Evolutionary conservation across 2,113 vertebrate species (phyloP).

Genomic region (Dryoscopus gambensis): DNA sequence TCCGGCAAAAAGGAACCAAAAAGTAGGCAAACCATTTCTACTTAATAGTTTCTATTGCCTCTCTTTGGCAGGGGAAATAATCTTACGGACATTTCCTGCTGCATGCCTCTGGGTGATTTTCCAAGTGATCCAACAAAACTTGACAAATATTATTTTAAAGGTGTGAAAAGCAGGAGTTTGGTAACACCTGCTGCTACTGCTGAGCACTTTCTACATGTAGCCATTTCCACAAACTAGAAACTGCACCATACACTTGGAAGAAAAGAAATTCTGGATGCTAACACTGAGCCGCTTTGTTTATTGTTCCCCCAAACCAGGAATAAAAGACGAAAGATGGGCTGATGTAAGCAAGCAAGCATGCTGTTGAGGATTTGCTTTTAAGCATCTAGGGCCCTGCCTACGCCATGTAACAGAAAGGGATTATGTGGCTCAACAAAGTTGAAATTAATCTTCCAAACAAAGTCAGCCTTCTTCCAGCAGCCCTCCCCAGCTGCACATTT

Average conservation of each 20-base stretch:
- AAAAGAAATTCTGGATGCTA: neutral
- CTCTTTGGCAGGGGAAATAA: neutral
- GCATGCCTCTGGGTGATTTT: neutral
- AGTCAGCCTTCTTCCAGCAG: slow-evolving; percentile 66
- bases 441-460: slow-evolving; percentile 71
- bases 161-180: neutral
- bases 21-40: neutral
- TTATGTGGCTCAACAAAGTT: slow-evolving; percentile 69
- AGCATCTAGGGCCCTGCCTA: slow-evolving; percentile 65
- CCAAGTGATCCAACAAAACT: neutral
- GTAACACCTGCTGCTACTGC: neutral
- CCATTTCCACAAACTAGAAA: neutral
- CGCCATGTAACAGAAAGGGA: slow-evolving; percentile 69
- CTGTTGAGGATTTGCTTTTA: slow-evolving; percentile 71
- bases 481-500: neutral
- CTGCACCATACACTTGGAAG: neutral
- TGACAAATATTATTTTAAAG: neutral
- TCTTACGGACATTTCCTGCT: neutral
- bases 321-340: slow-evolving; percentile 51
- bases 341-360: slow-evolving; percentile 75
- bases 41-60: neutral
- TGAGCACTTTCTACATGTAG: neutral
- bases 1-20: neutral
- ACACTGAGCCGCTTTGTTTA: slow-evolving; percentile 76
- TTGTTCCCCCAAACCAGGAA: slow-evolving; percentile 63